These are phyloP conservation scores for Coleophora deauratella DNA, from an alignment of 2,888 invertebrate genomes.

Conservation along the genomic window DNA sequence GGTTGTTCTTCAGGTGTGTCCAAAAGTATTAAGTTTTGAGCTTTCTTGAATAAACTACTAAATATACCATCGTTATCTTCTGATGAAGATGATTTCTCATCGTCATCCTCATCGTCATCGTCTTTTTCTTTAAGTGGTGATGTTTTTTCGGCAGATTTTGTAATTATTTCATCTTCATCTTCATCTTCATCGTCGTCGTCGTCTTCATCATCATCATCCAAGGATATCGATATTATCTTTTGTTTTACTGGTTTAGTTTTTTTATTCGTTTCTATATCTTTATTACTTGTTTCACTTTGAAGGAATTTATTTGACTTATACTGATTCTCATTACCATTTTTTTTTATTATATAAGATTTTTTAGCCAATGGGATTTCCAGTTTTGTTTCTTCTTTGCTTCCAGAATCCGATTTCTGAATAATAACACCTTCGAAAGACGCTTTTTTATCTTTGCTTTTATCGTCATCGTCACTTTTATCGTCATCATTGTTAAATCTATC, in stretches of 20 bases:
- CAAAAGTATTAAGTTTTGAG: neutral
- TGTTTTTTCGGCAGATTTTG: neutral
- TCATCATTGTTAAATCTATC: neutral
- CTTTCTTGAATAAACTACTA: neutral
- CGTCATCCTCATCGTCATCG: conserved; percentile 21
- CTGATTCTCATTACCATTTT: conserved; percentile 8
- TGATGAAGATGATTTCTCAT: too few relatives aligned
- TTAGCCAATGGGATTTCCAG: neutral
- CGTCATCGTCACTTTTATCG: conserved; percentile 11
- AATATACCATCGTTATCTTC: conserved; percentile 5
- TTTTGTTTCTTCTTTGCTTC: too few relatives aligned
- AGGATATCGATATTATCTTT: neutral
- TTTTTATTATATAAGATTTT: conserved; percentile 17
- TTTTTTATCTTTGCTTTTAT: conserved; percentile 8
- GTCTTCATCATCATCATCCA: conserved; percentile 9
- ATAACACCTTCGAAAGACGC: too few relatives aligned
- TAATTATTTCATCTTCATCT: conserved; percentile 11
- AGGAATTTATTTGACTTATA: conserved; percentile 4
- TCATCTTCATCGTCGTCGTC: conserved; percentile 15
- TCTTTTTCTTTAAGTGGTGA: neutral
- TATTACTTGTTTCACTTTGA: neutral
- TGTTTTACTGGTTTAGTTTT: conserved; percentile 7
- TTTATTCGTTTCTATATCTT: conserved; percentile 2
- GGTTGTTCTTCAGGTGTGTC: conserved; percentile 12
- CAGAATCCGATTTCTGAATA: too few relatives aligned